A percentile compares a stretch with the other conserved stretches of the same genome.
These are phyloP conservation scores for Pentalonia nigronervosa DNA, from an alignment of 1,140 invertebrate species.

Conservation along the genomic window DNA sequence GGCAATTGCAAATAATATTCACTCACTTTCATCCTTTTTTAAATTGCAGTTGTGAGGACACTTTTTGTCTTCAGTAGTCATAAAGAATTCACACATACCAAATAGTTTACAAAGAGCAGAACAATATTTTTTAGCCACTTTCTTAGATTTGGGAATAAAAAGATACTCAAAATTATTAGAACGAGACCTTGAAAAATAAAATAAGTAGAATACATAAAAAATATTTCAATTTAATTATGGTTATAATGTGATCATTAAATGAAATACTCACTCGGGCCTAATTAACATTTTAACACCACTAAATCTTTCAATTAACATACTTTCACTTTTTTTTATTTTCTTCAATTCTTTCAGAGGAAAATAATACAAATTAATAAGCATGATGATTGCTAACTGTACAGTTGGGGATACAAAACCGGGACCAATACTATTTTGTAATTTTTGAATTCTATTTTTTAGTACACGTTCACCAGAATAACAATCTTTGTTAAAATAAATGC, in stretches of 20 bases:
- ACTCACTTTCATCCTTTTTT: background rate
- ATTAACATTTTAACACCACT: background rate
- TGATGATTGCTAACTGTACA: background rate
- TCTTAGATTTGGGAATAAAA: constrained; percentile 5
- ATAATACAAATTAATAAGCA: background rate
- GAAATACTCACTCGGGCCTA: background rate
- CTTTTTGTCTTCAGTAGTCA: background rate
- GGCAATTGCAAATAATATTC: background rate
- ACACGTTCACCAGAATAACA: constrained; percentile 13
- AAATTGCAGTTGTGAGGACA: background rate
- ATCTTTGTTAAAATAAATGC: constrained; percentile 46
- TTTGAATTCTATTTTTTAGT: background rate
- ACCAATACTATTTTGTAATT: background rate
- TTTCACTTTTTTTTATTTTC: constrained; percentile 4
- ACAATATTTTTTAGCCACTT: constrained; percentile 17
- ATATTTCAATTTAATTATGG: background rate
- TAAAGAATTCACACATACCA: constrained; percentile 47
- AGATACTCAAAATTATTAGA: background rate
- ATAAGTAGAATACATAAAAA: background rate
- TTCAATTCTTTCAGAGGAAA: background rate
- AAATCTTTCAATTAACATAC: background rate
- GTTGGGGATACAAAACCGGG: background rate
- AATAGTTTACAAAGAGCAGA: constrained; percentile 44
- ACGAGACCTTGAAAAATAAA: background rate
- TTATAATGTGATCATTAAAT: background rate